Evolutionary conservation across 2,888 invertebrate genomes (phyloP).

Genomic region (Cistogaster globosa): DNA sequence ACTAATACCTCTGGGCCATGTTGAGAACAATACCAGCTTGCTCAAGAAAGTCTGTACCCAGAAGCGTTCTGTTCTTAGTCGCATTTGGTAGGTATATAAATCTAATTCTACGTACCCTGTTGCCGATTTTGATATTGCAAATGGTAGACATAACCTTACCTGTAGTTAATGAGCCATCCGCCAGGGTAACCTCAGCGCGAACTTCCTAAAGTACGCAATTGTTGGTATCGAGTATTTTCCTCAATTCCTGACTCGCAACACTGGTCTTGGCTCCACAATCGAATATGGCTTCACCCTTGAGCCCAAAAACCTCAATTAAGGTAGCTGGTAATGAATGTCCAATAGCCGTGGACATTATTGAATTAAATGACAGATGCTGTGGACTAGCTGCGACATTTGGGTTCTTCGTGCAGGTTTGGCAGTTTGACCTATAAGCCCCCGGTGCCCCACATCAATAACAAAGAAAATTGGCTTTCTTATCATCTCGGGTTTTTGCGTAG

Average conservation of each 20-base stretch:
- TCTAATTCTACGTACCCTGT: not conserved
- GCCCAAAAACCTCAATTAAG: conserved; percentile 9
- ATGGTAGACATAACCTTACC: no score
- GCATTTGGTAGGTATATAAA: conserved; percentile 14
- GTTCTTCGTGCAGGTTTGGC: conserved; percentile 23
- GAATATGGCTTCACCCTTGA: conserved; percentile 22
- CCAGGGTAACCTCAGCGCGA: conserved; percentile 33
- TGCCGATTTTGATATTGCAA: not conserved
- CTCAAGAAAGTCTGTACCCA: conserved; percentile 28
- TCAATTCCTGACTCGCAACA: conserved; percentile 4
- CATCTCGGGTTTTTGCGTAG: not conserved
- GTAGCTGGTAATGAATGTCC: conserved; percentile 56
- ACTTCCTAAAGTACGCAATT: conserved; percentile 16
- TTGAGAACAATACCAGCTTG: conserved; percentile 30
- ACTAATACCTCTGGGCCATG: conserved; percentile 27
- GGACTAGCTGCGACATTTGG: conserved; percentile 6
- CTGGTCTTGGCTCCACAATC: conserved; percentile 24
- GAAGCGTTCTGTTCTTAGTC: not conserved
- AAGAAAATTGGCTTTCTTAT: conserved; percentile 5
- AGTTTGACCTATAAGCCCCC: conserved; percentile 13
- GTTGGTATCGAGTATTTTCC: conserved; percentile 14
- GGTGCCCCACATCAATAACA: conserved; percentile 19
- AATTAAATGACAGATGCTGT: conserved; percentile 40
- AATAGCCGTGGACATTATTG: conserved; percentile 26
- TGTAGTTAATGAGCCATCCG: conserved; percentile 17